Base-by-base conservation (phyloP, 64 coral and sea anemone genomes). In the Hydrozoanthus tunicans region DNA sequence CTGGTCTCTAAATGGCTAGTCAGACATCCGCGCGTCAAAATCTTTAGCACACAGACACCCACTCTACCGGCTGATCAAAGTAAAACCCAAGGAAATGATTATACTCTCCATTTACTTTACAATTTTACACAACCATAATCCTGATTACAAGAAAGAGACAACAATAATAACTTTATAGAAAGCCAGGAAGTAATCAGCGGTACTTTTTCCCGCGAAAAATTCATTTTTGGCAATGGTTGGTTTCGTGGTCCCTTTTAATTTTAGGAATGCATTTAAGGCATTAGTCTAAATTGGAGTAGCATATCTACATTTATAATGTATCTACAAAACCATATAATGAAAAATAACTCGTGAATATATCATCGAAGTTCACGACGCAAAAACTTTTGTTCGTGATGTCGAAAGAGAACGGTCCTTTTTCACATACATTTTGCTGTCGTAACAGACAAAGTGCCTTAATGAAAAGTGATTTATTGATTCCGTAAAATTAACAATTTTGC, bases 11-110 rank as follows among this genome's bases (percentile, higher is more conserved):
- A 59, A 56, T 59, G 64, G 1, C 53, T 3, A 4, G 17, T 23
- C 20, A 15, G 68, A 73, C 53, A 73, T 26, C 8, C 84, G 84
- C 68, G 84, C 84, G 84, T 88, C 68, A 88, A 88, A 88, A 88
- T 54, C 84, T 88, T 86, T 88, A 60, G 25, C 84, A 75, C 54
- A 88, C 68, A 74, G 84, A 88, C 84, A 88, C 84, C 84, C 84
- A 88, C 84, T 74, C 84, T 57, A 59, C 9, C 83, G 83, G 84
- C 84, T 62, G 84, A 88, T 88, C 84, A 88, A 88, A 88, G 84
- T 7, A 74, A 88, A 74, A 51, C 20, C 3, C 54, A 7, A 56
- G 56, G 70, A 88, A 88, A 58, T 7, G 73, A 88, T 88, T 88
- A 75, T 60, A 10, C 43, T 53, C 20, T 88, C 84, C 59, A 51